Conservation (phyloP, 2,888 invertebrate species). For the Margaritifera margaritifera region DNA sequence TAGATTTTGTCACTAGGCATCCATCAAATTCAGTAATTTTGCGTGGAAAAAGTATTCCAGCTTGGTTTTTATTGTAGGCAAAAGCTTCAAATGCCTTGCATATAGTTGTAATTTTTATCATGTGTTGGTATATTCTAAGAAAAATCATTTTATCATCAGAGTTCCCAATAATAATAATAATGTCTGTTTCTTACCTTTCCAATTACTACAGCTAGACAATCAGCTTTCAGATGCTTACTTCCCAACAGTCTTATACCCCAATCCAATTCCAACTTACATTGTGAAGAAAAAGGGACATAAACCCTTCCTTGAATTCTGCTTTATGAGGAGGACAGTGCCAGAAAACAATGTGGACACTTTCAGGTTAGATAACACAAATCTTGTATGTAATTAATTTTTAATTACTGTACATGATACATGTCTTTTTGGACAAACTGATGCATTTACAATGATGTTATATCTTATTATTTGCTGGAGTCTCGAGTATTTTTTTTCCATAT, state of each 20-base stretch:
- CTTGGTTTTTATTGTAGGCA: too few relatives aligned
- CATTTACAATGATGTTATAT: too few relatives aligned
- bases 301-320: constrained; percentile 76
- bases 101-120: neutral
- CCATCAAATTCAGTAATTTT: too few relatives aligned
- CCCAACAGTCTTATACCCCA: constrained; percentile 80
- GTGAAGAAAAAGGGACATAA: constrained; percentile 76
- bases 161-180: too few relatives aligned
- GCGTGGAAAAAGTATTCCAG: too few relatives aligned
- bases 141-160: neutral
- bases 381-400: too few relatives aligned
- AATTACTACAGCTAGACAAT: constrained; percentile 82
- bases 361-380: constrained; percentile 60
- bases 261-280: constrained; percentile 75
- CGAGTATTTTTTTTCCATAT: too few relatives aligned
- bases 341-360: constrained; percentile 69
- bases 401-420: too few relatives aligned
- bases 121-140: neutral
- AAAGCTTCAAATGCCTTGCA: too few relatives aligned
- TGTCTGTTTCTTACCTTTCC: neutral
- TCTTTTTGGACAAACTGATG: too few relatives aligned
- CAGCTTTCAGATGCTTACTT: constrained; percentile 82
- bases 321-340: constrained; percentile 68
- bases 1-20: too few relatives aligned
- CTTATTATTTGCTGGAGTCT: too few relatives aligned